phyloP scores from a whole-genome alignment of 2,797 vertebrate genomes.

The Cossypha heuglini region DNA sequence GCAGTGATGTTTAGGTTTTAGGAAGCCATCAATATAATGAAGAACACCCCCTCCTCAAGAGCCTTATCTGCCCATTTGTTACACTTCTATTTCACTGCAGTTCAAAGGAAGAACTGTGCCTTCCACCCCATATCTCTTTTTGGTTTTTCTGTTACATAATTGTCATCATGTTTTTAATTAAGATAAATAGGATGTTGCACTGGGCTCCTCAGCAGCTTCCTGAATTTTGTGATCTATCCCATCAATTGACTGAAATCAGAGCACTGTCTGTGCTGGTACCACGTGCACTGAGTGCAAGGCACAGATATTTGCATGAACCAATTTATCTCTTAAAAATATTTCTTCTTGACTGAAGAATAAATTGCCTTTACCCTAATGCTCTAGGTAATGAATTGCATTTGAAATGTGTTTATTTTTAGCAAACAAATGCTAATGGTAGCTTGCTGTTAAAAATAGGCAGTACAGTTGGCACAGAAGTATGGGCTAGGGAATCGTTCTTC shows the following conservation, averaged over 20 bases:
- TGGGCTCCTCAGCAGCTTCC: not conserved
- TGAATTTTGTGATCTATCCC: not conserved
- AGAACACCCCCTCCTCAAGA: not conserved
- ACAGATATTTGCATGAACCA: slow-evolving; percentile 49
- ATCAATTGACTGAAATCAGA: not conserved
- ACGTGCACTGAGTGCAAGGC: not conserved
- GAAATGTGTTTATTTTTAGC: slow-evolving; percentile 73
- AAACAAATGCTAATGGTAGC: slow-evolving; percentile 60
- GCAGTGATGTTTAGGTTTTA: not conserved
- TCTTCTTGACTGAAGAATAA: slow-evolving; percentile 59
- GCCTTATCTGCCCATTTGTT: not conserved
- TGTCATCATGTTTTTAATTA: not conserved
- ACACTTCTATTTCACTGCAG: not conserved
- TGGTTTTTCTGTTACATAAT: not conserved
- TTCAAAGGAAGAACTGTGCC: not conserved
- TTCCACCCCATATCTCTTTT: not conserved
- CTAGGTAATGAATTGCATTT: slow-evolving; percentile 65
- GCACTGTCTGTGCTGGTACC: not conserved
- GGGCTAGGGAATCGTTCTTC: slow-evolving; percentile 17
- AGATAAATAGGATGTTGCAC: not conserved
- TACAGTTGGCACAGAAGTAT: slow-evolving; percentile 5
- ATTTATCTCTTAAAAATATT: slow-evolving; percentile 65
- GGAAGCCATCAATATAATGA: not conserved
- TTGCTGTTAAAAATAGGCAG: slow-evolving; percentile 68
- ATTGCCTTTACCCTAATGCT: slow-evolving; percentile 51